Percentiles rank a stretch among this genome's conserved stretches.
Evolutionary conservation across 2,888 invertebrate genomes (phyloP).

Genomic region (Diogma glabrata): DNA sequence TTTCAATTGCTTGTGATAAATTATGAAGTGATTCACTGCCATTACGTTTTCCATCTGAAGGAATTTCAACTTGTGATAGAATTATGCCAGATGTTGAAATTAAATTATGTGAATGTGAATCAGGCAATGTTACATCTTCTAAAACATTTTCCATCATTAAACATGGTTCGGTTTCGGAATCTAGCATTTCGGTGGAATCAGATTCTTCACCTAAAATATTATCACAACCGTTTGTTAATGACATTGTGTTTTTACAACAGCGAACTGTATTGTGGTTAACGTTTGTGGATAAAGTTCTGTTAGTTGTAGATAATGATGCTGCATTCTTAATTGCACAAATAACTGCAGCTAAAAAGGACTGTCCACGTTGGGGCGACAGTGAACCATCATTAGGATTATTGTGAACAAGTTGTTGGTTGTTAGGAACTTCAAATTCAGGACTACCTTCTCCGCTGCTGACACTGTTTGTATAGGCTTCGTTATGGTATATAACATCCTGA

Average conservation of each 20-base stretch:
- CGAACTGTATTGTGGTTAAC: constrained; percentile 8
- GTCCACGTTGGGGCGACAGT: constrained; percentile 49
- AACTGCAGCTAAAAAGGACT: constrained; percentile 59
- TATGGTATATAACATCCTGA: constrained; percentile 65
- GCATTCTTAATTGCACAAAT: constrained; percentile 56
- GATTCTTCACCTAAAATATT: constrained; percentile 32
- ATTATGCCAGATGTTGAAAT: constrained; percentile 47
- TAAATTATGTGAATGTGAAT: constrained; percentile 55
- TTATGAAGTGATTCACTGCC: constrained; percentile 61
- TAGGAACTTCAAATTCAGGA: constrained; percentile 41
- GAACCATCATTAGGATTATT: constrained; percentile 30
- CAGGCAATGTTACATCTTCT: constrained; percentile 52
- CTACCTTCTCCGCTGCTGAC: constrained; percentile 58
- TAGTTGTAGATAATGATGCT: constrained; percentile 25
- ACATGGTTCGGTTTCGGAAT: constrained; percentile 73
- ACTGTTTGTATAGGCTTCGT: constrained; percentile 63
- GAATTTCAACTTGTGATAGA: constrained; percentile 37
- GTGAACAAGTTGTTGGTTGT: constrained; percentile 22
- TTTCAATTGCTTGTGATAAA: constrained; percentile 63
- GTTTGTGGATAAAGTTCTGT: background rate
- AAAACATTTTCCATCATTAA: constrained; percentile 68
- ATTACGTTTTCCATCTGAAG: constrained; percentile 29
- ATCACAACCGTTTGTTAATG: background rate
- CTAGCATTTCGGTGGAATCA: constrained; percentile 65
- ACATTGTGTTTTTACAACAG: constrained; percentile 24